These are phyloP conservation scores for Anabas testudineus DNA, from an alignment of 2,797 vertebrate genomes.

Conservation along the genomic window DNA sequence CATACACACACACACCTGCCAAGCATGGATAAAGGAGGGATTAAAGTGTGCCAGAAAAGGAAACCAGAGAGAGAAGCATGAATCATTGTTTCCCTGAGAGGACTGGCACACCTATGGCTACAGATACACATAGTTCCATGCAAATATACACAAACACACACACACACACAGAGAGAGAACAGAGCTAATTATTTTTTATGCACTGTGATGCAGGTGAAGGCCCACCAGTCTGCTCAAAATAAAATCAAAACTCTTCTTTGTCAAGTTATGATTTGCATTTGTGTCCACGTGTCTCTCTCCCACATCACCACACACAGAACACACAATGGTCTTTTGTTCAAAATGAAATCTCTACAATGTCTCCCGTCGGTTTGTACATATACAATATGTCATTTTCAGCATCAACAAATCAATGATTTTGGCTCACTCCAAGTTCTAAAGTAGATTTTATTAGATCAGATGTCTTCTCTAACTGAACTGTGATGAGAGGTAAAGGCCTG, in stretches of 20 bases:
- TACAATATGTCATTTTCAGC: too few species aligned
- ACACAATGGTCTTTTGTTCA: background rate
- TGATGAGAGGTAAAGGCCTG: slow-evolving; percentile 1
- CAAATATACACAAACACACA: slow-evolving; percentile 33
- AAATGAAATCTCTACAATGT: background rate
- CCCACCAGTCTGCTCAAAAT: slow-evolving; percentile 41
- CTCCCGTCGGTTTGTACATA: too few species aligned
- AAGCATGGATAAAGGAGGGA: slow-evolving; percentile 80
- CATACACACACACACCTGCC: slow-evolving; percentile 72
- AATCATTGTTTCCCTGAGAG: slow-evolving; percentile 81
- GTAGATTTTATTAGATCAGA: slow-evolving; percentile 37
- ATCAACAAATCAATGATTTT: slow-evolving; percentile 31
- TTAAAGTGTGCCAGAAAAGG: slow-evolving; percentile 79
- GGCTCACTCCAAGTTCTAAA: slow-evolving; percentile 25
- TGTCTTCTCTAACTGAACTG: slow-evolving; percentile 9
- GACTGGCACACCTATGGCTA: slow-evolving; percentile 69
- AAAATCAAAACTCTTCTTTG: slow-evolving; percentile 7
- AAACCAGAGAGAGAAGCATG: slow-evolving; percentile 71
- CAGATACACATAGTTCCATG: slow-evolving; percentile 61
- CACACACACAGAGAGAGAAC: too few species aligned
- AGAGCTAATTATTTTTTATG: slow-evolving; percentile 35
- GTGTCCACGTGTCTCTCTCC: background rate
- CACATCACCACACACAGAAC: background rate
- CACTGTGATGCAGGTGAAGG: slow-evolving; percentile 29
- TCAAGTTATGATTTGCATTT: slow-evolving; percentile 4